Evolutionary conservation across 1,140 invertebrate species (phyloP).

Genomic region (Paralvinella palmiformis): DNA sequence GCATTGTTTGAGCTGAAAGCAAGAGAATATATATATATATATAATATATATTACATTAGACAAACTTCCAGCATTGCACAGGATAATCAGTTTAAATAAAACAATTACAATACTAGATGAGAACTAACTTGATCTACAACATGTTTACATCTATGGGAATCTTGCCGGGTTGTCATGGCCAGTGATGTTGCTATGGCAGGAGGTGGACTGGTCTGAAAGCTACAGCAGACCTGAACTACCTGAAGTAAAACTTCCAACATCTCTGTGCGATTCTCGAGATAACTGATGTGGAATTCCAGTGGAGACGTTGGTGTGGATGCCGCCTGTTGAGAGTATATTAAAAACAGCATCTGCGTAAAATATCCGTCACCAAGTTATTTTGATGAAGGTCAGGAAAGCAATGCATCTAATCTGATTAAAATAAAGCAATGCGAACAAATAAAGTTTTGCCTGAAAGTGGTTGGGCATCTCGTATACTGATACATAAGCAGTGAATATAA

Average conservation of each 20-base stretch:
- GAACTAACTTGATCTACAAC: constrained; percentile 65
- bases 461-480: too few species aligned
- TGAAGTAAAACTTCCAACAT: constrained; percentile 70
- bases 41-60: neutral
- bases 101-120: constrained; percentile 9
- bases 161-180: constrained; percentile 70
- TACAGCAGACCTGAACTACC: constrained; percentile 59
- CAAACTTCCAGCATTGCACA: neutral
- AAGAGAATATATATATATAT: neutral
- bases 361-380: too few species aligned
- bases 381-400: too few species aligned
- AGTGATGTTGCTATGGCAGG: constrained; percentile 82
- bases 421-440: too few species aligned
- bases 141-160: constrained; percentile 74
- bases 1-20: constrained; percentile 64
- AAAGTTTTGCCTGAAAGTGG: too few species aligned
- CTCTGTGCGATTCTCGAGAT: constrained; percentile 66
- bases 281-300: constrained; percentile 73
- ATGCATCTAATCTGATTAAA: too few species aligned
- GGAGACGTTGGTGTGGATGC: constrained; percentile 62
- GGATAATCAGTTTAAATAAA: neutral
- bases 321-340: constrained; percentile 49
- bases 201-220: constrained; percentile 81
- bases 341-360: neutral
- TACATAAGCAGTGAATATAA: too few species aligned